Evolutionary conservation across 2,888 invertebrate species (phyloP), one percentile per base, ranked within the genome.

Genomic region (Amiota mariae): DNA sequence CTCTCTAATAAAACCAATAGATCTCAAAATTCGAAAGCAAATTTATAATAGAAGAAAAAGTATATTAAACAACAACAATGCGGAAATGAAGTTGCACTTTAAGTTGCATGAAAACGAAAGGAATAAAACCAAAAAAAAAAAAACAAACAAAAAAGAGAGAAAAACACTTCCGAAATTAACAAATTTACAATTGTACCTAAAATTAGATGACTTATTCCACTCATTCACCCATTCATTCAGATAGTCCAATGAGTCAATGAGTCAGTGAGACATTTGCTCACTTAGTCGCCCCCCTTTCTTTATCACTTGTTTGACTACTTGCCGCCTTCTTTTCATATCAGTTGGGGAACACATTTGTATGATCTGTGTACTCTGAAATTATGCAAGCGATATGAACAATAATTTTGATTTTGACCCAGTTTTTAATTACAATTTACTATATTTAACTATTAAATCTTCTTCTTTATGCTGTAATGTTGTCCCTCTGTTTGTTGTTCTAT

Each of bases 341-440:
- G 54, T 54, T 54, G 54, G 54, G 36, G 36, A 36, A 36, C 36
- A 36, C 36, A 36, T 36, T 36, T 36, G 4, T 54, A 15, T 54
- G 54, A 54, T 63, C 46, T 54, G 54, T 15, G n/a, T 11, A 18
- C 59, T n/a, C 20, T n/a, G 11, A 59, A 59, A 59, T 59, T 59
- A 59, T 59, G 59, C 15, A 59, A 59, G 59, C 15, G 59, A 59
- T 20, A 59, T 59, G 15, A 47, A 47, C 36, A 18, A 20, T 59
- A 59, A 59, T 59, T 66, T 48, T 66, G 66, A 68, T 68, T 68
- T 68, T 68, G 67, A 68, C 67, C 67, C 67, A 68, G 51, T 68
- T 68, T 48, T 68, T 51, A 68, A 68, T 68, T 51, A 51, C 67
- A 9, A 68, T 68, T 54, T 68, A 54, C 24, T 68, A 51, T 11